Evolutionary conservation across 2,797 vertebrate species (phyloP).

Genomic region (Alexandromys oeconomus): DNA sequence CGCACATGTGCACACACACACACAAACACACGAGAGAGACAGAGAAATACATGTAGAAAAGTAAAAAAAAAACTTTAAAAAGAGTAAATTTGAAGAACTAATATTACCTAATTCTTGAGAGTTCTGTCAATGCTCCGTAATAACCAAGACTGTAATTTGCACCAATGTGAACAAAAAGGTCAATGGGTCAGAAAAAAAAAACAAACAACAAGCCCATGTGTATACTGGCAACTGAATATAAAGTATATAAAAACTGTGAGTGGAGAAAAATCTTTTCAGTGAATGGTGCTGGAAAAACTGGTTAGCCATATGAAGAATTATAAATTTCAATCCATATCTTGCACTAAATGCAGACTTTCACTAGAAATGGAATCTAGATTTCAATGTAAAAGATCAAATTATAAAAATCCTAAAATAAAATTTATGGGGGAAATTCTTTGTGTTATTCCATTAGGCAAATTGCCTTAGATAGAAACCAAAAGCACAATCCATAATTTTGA

Average conservation of each 20-base stretch:
- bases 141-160: not conserved
- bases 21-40: not conserved
- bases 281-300: not conserved
- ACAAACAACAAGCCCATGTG: not conserved
- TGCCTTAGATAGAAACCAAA: constrained; percentile 63
- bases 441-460: constrained; percentile 50
- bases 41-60: not conserved
- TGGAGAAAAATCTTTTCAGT: constrained; percentile 29
- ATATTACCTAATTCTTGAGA: not conserved
- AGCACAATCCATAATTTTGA: constrained; percentile 59
- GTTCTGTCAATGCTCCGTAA: not conserved
- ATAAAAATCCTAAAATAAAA: constrained; percentile 52
- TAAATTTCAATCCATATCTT: constrained; percentile 27
- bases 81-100: constrained; percentile 26
- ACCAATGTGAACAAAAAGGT: not conserved
- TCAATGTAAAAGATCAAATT: constrained; percentile 49
- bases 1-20: not conserved
- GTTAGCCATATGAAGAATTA: constrained; percentile 1
- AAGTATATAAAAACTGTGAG: not conserved
- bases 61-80: not conserved
- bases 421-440: constrained; percentile 6
- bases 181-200: not conserved
- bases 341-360: not conserved
- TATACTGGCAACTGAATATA: not conserved
- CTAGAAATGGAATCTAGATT: constrained; percentile 22